Evolutionary conservation across 2,797 vertebrate species (phyloP), one percentile per base, ranked within the genome.

Genomic region (Graptemys geographica): DNA sequence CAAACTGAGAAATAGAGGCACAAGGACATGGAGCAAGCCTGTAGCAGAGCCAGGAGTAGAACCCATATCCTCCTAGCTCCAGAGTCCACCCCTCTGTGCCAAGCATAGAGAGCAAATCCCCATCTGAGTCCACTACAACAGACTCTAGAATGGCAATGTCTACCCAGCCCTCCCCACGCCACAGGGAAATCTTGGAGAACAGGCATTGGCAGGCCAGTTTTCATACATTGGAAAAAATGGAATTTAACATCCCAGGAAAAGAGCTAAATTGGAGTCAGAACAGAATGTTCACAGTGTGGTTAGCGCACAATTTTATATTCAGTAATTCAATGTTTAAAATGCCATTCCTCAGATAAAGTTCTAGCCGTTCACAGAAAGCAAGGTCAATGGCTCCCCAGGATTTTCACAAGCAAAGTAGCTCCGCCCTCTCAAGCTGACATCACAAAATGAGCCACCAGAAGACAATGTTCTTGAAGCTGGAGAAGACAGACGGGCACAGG

Each of bases 281-380:
- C 3, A 37, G 37, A 21, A 37, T 8, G 41, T 72, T 53, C 65
- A 83, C 52, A 52, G 37, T 83, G n/a, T 76, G 78, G 53, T 86
- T 28, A 57, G 62, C 23, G 52, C n/a, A 82, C 76, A 87, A 90
- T 90, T 90, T 90, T 90, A 80, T 65, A 84, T 72, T 79, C 82
- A 65, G 49, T 49, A 83, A 78, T 74, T 74, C 53, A 51, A 83
- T 87, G 37, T 33, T 52, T 84, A 87, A 6, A n/a, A 83, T 72
- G 74, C 31, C 57, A 84, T 81, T 93, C 74, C 81, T 69, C 59
- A 87, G 72, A 84, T 84, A 87, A 90, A 79, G 84, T 44, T 84
- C 37, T 21, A 33, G n/a, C 13, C 37, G 33, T 62, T 83, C 83
- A 86, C 87, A 79, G 47, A 86, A 87, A 28, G 56, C 49, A 33